Conservation (phyloP, 2,113 vertebrate genomes). For the Nymphicus hollandicus region DNA sequence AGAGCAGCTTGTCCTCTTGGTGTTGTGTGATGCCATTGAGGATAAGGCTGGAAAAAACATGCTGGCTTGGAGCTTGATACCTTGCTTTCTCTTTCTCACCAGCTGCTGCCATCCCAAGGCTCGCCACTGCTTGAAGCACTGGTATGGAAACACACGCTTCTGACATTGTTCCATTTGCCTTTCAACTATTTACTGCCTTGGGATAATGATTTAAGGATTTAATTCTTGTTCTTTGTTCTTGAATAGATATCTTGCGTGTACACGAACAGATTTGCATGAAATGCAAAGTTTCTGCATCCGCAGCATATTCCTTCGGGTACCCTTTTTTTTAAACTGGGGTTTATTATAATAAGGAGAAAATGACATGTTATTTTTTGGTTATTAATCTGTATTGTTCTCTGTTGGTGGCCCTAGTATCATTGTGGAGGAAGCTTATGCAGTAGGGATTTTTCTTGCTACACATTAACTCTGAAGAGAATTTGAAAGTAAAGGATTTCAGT, state of each 20-base stretch:
- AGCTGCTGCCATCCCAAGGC: background rate
- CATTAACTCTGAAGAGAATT: background rate
- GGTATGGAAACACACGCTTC: background rate
- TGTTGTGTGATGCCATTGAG: background rate
- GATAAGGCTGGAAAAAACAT: background rate
- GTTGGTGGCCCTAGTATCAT: background rate
- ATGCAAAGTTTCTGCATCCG: background rate
- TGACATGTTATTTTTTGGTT: background rate
- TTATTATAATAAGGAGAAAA: slow-evolving; percentile 5
- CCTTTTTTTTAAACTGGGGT: background rate
- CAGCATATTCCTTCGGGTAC: background rate
- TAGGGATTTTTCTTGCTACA: background rate
- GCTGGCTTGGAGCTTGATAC: background rate
- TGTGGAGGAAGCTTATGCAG: background rate
- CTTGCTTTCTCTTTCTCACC: background rate
- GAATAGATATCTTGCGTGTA: background rate
- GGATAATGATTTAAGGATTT: background rate
- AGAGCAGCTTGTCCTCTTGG: background rate
- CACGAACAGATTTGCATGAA: background rate
- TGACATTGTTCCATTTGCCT: background rate
- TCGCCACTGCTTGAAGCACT: background rate
- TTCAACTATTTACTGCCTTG: background rate
- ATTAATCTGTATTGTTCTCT: slow-evolving; percentile 18
- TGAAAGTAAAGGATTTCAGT: background rate
- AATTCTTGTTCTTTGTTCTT: background rate